phyloP scores from a whole-genome alignment of 2,888 invertebrate species.

The Nomada goodeniana region DNA sequence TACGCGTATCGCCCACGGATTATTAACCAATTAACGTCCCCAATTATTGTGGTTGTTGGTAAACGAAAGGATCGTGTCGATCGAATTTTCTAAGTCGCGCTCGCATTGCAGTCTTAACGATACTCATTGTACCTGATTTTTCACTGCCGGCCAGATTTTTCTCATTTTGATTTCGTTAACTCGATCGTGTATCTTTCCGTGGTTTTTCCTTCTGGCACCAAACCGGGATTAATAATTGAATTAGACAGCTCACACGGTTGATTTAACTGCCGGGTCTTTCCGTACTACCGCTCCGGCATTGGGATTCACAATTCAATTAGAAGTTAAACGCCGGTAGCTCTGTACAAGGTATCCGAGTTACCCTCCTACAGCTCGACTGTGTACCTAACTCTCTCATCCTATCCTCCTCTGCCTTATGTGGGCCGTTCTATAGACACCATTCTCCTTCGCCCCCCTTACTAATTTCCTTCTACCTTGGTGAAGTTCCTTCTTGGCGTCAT shows the following conservation, averaged over 20 bases:
- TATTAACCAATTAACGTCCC: neutral
- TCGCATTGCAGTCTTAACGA: constrained; percentile 2
- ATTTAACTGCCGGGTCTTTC: constrained; percentile 76
- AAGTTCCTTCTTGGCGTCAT: constrained; percentile 26
- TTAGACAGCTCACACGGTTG: constrained; percentile 76
- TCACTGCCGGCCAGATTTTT: constrained; percentile 50
- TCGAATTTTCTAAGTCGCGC: neutral
- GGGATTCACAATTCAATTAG: constrained; percentile 80
- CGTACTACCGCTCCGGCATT: constrained; percentile 69
- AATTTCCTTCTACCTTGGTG: constrained; percentile 20
- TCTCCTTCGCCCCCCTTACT: neutral
- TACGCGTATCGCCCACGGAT: neutral
- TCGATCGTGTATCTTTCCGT: constrained; percentile 69
- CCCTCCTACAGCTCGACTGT: constrained; percentile 65
- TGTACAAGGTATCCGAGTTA: constrained; percentile 75
- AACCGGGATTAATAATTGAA: constrained; percentile 76
- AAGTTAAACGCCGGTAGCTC: constrained; percentile 79
- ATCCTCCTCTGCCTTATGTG: constrained; percentile 22
- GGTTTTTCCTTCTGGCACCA: constrained; percentile 55
- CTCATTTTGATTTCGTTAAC: constrained; percentile 66
- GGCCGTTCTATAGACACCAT: neutral
- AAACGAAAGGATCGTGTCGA: neutral
- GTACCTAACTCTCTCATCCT: constrained; percentile 55
- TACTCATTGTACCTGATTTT: constrained; percentile 4
- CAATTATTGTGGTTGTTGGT: neutral